Evolutionary conservation across 2,797 vertebrate genomes (phyloP).

Genomic region (Picus viridis): DNA sequence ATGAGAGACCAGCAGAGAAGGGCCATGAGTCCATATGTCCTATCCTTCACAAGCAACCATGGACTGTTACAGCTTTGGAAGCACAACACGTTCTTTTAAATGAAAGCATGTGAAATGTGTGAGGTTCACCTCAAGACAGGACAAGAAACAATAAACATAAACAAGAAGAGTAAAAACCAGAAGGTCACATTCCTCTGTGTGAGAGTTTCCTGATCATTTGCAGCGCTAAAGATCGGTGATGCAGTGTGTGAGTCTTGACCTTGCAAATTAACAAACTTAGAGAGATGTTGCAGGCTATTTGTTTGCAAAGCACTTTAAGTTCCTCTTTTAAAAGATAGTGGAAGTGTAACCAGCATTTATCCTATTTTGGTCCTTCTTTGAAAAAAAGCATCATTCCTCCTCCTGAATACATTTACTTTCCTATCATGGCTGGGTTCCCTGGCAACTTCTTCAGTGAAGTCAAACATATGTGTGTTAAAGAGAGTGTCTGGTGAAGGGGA

Average conservation of each 20-base stretch:
- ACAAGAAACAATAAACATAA: not conserved
- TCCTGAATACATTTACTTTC: not conserved
- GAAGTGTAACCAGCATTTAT: not conserved
- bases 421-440: slow-evolving; percentile 21
- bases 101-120: not conserved
- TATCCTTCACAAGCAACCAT: not conserved
- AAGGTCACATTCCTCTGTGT: accelerated
- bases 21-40: accelerated
- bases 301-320: not conserved
- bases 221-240: not conserved
- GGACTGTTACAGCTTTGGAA: not conserved
- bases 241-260: not conserved
- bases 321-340: not conserved
- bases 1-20: not conserved
- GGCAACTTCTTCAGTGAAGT: not conserved
- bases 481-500: not conserved
- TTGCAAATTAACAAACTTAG: not conserved
- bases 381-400: not conserved
- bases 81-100: not conserved
- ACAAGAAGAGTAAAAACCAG: not conserved
- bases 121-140: not conserved
- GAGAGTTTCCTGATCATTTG: not conserved
- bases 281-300: not conserved
- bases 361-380: not conserved
- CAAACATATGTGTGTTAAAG: not conserved